phyloP scores from a whole-genome alignment of 1,140 invertebrate genomes.

The Scaptomyza montana region DNA sequence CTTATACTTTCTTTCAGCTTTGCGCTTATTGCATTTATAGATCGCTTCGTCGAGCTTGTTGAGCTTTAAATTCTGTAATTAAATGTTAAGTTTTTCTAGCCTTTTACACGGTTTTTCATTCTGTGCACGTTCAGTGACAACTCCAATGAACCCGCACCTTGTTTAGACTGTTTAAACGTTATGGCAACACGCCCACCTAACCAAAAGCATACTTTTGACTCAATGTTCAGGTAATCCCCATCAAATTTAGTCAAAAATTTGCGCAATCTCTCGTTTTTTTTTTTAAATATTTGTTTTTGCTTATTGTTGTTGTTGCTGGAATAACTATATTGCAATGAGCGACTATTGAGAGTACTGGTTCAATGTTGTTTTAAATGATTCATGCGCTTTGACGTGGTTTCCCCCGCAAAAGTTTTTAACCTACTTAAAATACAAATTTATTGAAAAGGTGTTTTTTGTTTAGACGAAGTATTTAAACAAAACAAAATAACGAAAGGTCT shows the following conservation, averaged over 20 bases:
- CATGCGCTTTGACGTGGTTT: slow-evolving; percentile 60
- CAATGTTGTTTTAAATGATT: slow-evolving; percentile 56
- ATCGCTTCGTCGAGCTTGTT: slow-evolving; percentile 23
- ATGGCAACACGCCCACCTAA: slow-evolving; percentile 55
- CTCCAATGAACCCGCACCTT: slow-evolving; percentile 39
- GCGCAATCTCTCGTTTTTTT: slow-evolving; percentile 63
- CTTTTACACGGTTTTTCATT: slow-evolving; percentile 19
- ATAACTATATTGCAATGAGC: slow-evolving; percentile 14
- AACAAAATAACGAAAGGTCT: slow-evolving; percentile 40
- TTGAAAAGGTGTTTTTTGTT: slow-evolving; percentile 25
- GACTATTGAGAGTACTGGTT: slow-evolving; percentile 27
- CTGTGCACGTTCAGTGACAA: slow-evolving; percentile 26
- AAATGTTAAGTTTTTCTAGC: slow-evolving; percentile 18
- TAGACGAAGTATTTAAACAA: slow-evolving; percentile 11
- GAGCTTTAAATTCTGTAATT: slow-evolving; percentile 41
- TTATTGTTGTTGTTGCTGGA: slow-evolving; percentile 16
- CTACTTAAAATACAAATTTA: slow-evolving; percentile 68
- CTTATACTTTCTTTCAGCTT: slow-evolving; percentile 75
- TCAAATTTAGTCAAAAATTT: slow-evolving; percentile 45
- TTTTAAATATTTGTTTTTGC: slow-evolving; percentile 33
- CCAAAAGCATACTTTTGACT: slow-evolving; percentile 20
- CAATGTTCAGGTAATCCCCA: slow-evolving; percentile 60
- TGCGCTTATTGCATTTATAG: slow-evolving; percentile 35
- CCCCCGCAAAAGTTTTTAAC: slow-evolving; percentile 65
- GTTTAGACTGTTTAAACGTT: slow-evolving; percentile 18